Evolutionary conservation across 2,888 invertebrate genomes (phyloP).

Genomic region (Drosophila putrida): DNA sequence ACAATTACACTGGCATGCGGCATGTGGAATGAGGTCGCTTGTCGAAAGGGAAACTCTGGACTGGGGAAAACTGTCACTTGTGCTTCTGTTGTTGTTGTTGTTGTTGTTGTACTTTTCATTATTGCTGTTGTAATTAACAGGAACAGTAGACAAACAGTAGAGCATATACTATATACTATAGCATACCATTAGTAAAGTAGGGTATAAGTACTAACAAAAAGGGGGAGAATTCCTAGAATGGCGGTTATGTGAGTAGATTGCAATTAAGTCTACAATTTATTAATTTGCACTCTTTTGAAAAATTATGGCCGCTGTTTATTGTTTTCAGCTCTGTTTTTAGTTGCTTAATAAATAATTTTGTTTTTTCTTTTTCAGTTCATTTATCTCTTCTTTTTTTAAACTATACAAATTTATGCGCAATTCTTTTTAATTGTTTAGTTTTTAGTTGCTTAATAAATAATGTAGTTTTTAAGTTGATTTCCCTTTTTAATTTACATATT

Average conservation of each 20-base stretch:
- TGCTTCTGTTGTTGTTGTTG: slow-evolving; percentile 49
- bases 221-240: slow-evolving; percentile 19
- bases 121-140: slow-evolving; percentile 71
- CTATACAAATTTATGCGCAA: slow-evolving; percentile 1
- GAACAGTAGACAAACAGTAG: slow-evolving; percentile 39
- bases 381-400: neutral
- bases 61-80: slow-evolving; percentile 51
- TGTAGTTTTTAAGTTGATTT: neutral
- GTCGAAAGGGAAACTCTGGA: neutral
- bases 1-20: slow-evolving; percentile 64
- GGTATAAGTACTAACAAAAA: neutral
- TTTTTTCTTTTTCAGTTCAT: neutral
- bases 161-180: neutral
- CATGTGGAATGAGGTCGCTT: slow-evolving; percentile 7
- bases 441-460: neutral
- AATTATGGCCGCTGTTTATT: slow-evolving; percentile 39
- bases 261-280: slow-evolving; percentile 75
- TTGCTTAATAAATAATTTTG: slow-evolving; percentile 34
- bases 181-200: neutral
- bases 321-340: slow-evolving; percentile 8
- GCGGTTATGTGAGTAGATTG: slow-evolving; percentile 49
- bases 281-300: slow-evolving; percentile 60
- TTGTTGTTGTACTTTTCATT: slow-evolving; percentile 57
- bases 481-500: neutral
- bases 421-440: neutral